A percentile compares a stretch with the other conserved stretches of the same genome.
Evolutionary conservation across 92 coral and sea anemone genomes (phyloP).

Genomic region (Porites evermanni): DNA sequence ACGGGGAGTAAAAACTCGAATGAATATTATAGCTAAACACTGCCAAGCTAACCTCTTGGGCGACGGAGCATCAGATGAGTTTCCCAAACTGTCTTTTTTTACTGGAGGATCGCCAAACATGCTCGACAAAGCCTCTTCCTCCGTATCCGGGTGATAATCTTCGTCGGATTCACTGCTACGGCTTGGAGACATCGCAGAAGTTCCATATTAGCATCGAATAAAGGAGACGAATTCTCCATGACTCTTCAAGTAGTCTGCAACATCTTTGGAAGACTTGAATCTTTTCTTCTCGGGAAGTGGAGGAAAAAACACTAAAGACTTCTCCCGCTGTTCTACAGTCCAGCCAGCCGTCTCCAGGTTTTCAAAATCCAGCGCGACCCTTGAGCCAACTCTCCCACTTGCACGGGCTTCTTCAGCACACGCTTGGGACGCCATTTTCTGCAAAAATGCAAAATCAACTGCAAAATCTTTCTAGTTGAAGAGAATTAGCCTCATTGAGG

Average conservation of each 20-base stretch:
- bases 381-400: neutral
- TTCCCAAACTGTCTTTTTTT: neutral
- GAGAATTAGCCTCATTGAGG: too few relatives aligned
- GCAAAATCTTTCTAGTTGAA: too few relatives aligned
- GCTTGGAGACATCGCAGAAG: neutral
- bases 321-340: neutral
- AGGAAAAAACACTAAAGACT: neutral
- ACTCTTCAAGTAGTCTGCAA: neutral
- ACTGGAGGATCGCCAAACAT: neutral
- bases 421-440: neutral
- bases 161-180: neutral
- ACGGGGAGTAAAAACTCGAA: neutral
- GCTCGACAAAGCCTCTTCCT: neutral
- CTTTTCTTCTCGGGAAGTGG: neutral
- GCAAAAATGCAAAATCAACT: too few relatives aligned
- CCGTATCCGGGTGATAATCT: neutral
- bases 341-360: neutral
- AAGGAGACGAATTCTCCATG: neutral
- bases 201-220: neutral
- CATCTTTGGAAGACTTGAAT: neutral
- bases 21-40: too few relatives aligned
- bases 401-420: neutral
- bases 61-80: neutral
- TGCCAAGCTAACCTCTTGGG: neutral
- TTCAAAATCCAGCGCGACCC: neutral